Base-by-base conservation (phyloP, 2,888 invertebrate species). In the Allophyes oxyacanthae region DNA sequence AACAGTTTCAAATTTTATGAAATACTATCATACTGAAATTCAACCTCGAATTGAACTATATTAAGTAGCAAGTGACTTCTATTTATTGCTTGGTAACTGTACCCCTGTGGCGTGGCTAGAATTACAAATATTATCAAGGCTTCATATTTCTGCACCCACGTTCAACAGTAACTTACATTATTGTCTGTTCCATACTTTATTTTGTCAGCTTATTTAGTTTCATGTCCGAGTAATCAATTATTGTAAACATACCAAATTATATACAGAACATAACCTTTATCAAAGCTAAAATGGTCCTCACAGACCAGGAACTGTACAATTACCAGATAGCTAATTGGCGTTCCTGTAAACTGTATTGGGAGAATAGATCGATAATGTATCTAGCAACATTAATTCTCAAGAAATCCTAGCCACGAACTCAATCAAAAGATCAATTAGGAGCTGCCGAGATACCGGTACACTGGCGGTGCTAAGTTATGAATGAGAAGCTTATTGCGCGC, bases 401-500 rank as follows among this genome's bases (percentile, higher is more conserved):
- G 45, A 42, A 28, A 36, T 46, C 6, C 13, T 11, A 6, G 0
- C 9, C 30, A 15, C 36, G 10, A 43, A 40, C 38, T 64, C 34
- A 44, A 48, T 63, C 51, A 32, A 42, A 64, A 34, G 43, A 36
- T 51, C 36, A 64, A 51, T 51, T 57, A 51, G 36, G 9, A 9
- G 41, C 13, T 14, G 2, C 28, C 36, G 9, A 9, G 41, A n/a
- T 14, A 5, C 28, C 36, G 13, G 11, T 6, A 13, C 13, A 10
- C 13, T 6, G 30, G 13, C 1, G 20, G 7, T 6, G 8, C 15
- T 14, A 3, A 36, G 8, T 41, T 49, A 41, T 50, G 36, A 61
- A 49, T 45, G 49, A 55, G 11, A 15, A 55, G 46, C 33, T 38
- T 32, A 61, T 43, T 40, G 26, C 30, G 32, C 53, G 30, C 20